phyloP scores from a whole-genome alignment of 1,140 invertebrate genomes.

The Pseudomyrmex gracilis region DNA sequence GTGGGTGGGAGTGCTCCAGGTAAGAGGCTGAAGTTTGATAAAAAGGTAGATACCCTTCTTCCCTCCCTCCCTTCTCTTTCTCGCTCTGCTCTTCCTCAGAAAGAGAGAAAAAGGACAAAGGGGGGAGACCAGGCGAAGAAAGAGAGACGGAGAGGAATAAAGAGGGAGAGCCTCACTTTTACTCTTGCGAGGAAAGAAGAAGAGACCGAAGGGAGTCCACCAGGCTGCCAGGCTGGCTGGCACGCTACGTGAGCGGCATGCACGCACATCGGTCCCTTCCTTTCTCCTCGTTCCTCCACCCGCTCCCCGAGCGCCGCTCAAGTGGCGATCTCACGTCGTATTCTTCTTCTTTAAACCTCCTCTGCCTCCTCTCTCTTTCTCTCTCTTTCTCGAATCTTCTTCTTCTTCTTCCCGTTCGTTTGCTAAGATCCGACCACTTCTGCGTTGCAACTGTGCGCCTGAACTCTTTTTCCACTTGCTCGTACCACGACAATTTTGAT shows the following conservation, averaged over 20 bases:
- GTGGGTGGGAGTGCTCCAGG: constrained; percentile 82
- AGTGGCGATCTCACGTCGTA: constrained; percentile 14
- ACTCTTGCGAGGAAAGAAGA: constrained; percentile 49
- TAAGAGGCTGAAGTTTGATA: constrained; percentile 80
- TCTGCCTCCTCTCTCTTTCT: constrained; percentile 41
- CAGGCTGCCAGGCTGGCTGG: constrained; percentile 75
- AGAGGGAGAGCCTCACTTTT: constrained; percentile 63
- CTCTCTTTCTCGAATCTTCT: constrained; percentile 39
- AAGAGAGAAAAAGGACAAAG: constrained; percentile 35
- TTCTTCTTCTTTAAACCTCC: constrained; percentile 62
- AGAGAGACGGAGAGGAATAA: constrained; percentile 32
- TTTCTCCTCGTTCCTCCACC: constrained; percentile 45
- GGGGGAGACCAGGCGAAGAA: constrained; percentile 5
- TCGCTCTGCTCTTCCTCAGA: constrained; percentile 40
- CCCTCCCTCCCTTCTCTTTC: not conserved
- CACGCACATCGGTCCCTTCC: constrained; percentile 79
- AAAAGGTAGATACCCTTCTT: constrained; percentile 81
- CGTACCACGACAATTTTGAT: constrained; percentile 25
- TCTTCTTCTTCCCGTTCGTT: constrained; percentile 54
- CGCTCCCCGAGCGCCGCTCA: not conserved
- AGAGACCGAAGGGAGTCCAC: constrained; percentile 56
- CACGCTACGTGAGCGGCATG: constrained; percentile 83
- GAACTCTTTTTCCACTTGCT: constrained; percentile 33
- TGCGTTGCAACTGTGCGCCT: constrained; percentile 36
- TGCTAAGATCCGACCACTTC: constrained; percentile 66